Evolutionary conservation across 1,140 invertebrate genomes (phyloP).

Genomic region (Drosophila bipectinata): DNA sequence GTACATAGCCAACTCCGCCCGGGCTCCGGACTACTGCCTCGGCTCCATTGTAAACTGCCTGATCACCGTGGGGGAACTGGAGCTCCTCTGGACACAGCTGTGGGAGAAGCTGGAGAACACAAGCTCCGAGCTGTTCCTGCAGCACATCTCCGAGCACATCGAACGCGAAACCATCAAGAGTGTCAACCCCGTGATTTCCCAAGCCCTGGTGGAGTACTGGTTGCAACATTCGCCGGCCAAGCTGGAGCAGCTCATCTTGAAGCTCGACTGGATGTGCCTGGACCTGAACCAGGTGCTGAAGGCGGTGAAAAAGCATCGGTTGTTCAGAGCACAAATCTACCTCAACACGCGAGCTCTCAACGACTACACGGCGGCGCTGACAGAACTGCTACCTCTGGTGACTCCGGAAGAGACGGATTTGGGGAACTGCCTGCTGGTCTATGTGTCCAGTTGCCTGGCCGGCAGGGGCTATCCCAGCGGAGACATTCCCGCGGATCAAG

Average conservation of each 20-base stretch:
- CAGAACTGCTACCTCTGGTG: conserved; percentile 88
- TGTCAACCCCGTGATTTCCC: conserved; percentile 88
- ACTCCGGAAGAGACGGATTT: conserved; percentile 85
- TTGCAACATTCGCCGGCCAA: conserved; percentile 85
- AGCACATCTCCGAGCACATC: conserved; percentile 85
- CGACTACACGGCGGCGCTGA: conserved; percentile 93
- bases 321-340: conserved; percentile 95
- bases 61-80: conserved; percentile 74
- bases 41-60: conserved; percentile 76
- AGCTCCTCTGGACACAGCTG: conserved; percentile 84
- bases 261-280: conserved; percentile 92
- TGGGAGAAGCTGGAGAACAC: conserved; percentile 83
- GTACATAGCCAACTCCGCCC: conserved; percentile 70
- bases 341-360: conserved; percentile 93
- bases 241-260: conserved; percentile 92
- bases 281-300: conserved; percentile 95
- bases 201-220: conserved; percentile 87
- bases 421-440: conserved; percentile 96
- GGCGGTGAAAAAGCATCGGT: conserved; percentile 90
- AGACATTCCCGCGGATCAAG: conserved; percentile 89
- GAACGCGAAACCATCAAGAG: conserved; percentile 80
- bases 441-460: conserved; percentile 96
- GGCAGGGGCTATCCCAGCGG: conserved; percentile 95
- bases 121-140: conserved; percentile 83
- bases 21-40: conserved; percentile 78